Evolutionary conservation across 2,113 vertebrate genomes (phyloP).

Genomic region (Sorex fumeus): DNA sequence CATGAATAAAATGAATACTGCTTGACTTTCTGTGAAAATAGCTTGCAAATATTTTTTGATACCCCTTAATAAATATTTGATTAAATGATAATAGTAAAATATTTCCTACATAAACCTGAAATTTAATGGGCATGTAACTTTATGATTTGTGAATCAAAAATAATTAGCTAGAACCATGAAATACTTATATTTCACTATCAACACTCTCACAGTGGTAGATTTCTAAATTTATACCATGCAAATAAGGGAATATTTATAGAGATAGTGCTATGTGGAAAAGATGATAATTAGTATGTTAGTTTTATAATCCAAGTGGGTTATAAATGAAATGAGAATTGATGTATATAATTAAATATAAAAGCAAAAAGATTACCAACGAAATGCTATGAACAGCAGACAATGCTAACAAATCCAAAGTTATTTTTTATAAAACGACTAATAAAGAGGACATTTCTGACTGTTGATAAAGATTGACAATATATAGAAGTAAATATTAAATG

Average conservation of each 20-base stretch:
- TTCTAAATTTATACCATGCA: neutral
- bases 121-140: neutral
- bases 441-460: neutral
- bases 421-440: neutral
- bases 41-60: too few relatives aligned
- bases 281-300: neutral
- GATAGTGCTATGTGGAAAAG: neutral
- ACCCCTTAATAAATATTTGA: too few relatives aligned
- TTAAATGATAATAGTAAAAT: neutral
- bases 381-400: neutral
- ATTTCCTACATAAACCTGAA: neutral
- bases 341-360: neutral
- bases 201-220: neutral
- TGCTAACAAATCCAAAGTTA: neutral
- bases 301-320: slow-evolving; percentile 23
- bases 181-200: neutral
- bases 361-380: slow-evolving; percentile 3
- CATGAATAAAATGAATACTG: neutral
- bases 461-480: neutral
- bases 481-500: neutral
- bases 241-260: slow-evolving; percentile 9
- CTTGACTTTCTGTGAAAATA: too few relatives aligned
- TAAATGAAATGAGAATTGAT: neutral
- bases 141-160: neutral
- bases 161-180: neutral